Evolutionary conservation across 2,113 vertebrate species (phyloP), one percentile per base, ranked within the genome.

Genomic region (Chlorodrepanis virens): DNA sequence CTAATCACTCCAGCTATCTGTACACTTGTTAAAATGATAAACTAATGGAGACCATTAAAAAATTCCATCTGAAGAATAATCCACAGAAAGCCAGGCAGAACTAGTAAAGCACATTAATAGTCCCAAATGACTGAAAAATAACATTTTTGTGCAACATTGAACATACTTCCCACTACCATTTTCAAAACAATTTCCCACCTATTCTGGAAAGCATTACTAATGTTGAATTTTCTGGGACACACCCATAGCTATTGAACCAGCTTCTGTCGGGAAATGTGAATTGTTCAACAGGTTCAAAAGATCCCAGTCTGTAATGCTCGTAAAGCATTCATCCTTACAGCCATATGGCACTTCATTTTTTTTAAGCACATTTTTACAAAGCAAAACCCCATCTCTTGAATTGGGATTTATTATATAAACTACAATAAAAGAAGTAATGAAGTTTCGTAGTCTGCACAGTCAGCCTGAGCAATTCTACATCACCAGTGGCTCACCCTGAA

Each of bases 151-250:
- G 53, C 37, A 93, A 93, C 53, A 77, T 1, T 9, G 6, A 89
- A 84, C 49, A 24, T 44, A 59, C 11, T 78, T 91, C 77, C 74
- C 56, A 89, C 11, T 52, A 35, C 24, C 74, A 54, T 88, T 96
- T 95, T 84, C 72, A 83, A 80, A 95, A 91, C 33, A 31, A 80
- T 86, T 87, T 85, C 40, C 57, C 61, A 80, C 54, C 54, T 81
- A 63, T 77, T 90, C 89, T 89, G 83, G 83, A 95, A 93, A 89
- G 60, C 60, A 93, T 90, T 90, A 88, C 64, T 92, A 74, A 90
- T 31, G n/a, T 9, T 70, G 76, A 90, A 65, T 61, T 88, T 94
- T 91, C 82, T 82, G 49, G 27, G 90, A 57, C 56, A 91, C 87
- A 83, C 59, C 79, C 63, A 76, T 24, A 45, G 14, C 83, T 83